Evolutionary conservation across 2,888 invertebrate species (phyloP).

Genomic region (Antitype chi): DNA sequence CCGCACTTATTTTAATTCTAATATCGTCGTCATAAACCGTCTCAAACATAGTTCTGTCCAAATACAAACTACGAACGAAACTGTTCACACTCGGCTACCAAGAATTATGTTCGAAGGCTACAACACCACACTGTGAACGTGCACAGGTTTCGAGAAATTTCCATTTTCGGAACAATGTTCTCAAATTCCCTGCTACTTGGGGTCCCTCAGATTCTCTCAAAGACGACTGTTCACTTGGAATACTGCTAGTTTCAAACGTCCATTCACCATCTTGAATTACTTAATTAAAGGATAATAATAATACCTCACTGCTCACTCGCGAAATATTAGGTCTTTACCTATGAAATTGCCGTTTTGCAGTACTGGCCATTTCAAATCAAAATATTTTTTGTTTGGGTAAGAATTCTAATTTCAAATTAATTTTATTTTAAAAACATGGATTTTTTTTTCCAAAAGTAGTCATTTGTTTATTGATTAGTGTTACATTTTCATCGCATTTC

Average conservation of each 20-base stretch:
- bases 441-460: too few species aligned
- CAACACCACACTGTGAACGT: slow-evolving; percentile 21
- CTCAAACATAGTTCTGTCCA: slow-evolving; percentile 4
- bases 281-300: slow-evolving; percentile 21
- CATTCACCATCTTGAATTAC: slow-evolving; percentile 24
- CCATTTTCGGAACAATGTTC: slow-evolving; percentile 23
- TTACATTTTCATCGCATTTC: too few species aligned
- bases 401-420: too few species aligned
- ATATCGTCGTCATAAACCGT: neutral
- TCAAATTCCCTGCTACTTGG: slow-evolving; percentile 9
- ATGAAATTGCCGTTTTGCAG: too few species aligned
- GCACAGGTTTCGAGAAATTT: slow-evolving; percentile 27
- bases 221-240: slow-evolving; percentile 25
- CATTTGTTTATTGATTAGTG: too few species aligned
- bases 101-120: slow-evolving; percentile 7
- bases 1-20: neutral
- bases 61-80: neutral
- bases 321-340: too few species aligned
- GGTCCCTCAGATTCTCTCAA: slow-evolving; percentile 11
- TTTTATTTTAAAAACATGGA: too few species aligned
- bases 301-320: neutral
- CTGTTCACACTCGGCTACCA: neutral
- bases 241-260: slow-evolving; percentile 1
- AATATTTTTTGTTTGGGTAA: too few species aligned
- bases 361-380: too few species aligned